phyloP scores from a whole-genome alignment of 2,888 invertebrate species.

The Ptychoptera contaminata region DNA sequence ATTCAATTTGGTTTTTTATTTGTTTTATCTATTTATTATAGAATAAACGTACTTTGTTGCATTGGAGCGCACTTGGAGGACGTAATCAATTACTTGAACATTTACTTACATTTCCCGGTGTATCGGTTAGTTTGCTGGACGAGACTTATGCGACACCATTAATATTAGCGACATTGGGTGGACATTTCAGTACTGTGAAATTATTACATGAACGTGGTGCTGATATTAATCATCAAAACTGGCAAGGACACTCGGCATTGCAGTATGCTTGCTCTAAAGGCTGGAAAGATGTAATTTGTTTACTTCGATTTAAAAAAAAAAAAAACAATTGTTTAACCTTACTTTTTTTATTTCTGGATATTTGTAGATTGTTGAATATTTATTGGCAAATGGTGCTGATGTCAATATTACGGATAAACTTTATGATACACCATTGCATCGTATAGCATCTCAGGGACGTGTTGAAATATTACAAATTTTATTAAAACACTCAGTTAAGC shows the following conservation, averaged over 20 bases:
- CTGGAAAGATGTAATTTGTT: constrained; percentile 1
- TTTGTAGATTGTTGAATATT: constrained; percentile 5
- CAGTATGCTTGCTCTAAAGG: constrained; percentile 11
- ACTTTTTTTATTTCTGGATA: neutral
- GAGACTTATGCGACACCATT: constrained; percentile 8
- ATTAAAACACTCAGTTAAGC: constrained; percentile 2
- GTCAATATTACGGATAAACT: constrained; percentile 8
- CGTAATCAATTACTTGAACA: too few species aligned
- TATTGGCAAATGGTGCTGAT: constrained; percentile 7
- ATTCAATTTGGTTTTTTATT: too few species aligned
- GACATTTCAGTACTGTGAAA: constrained; percentile 6
- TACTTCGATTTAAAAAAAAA: too few species aligned
- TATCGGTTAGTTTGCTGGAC: constrained; percentile 6
- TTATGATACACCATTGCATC: constrained; percentile 8
- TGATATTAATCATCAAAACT: constrained; percentile 9
- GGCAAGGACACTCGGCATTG: constrained; percentile 7
- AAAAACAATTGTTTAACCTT: too few species aligned
- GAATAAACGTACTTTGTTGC: too few species aligned
- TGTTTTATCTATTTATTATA: too few species aligned
- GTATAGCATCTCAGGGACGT: constrained; percentile 7
- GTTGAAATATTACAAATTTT: constrained; percentile 6
- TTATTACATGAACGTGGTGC: constrained; percentile 7
- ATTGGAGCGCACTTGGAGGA: too few species aligned
- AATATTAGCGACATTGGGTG: constrained; percentile 8
- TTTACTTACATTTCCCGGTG: neutral